Evolutionary conservation across 2,888 invertebrate genomes (phyloP).

Genomic region (Drosophila flavopinicola): DNA sequence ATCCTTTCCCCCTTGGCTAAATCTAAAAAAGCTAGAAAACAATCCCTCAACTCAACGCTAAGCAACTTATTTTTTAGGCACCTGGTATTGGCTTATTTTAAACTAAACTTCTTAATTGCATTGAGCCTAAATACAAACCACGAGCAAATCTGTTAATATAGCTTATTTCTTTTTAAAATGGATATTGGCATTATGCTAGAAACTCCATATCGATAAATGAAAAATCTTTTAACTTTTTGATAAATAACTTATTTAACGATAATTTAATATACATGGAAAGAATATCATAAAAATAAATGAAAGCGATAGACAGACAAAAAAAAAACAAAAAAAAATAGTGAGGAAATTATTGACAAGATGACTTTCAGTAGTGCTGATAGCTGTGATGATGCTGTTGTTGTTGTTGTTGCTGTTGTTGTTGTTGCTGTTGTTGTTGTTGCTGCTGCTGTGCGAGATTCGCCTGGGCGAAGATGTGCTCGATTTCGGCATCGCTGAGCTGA

Average conservation of each 20-base stretch:
- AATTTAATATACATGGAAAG: conserved; percentile 49
- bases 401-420: conserved; percentile 63
- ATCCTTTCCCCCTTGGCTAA: too few relatives aligned
- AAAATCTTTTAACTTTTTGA: conserved; percentile 11
- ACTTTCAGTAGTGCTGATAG: conserved; percentile 57
- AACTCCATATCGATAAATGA: too few relatives aligned
- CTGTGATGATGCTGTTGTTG: conserved; percentile 52
- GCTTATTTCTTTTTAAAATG: too few relatives aligned
- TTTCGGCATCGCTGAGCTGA: conserved; percentile 77
- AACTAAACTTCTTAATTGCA: too few relatives aligned
- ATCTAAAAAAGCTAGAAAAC: too few relatives aligned
- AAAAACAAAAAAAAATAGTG: conserved; percentile 16
- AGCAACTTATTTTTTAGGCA: too few relatives aligned
- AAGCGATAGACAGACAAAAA: conserved; percentile 36
- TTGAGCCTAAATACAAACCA: too few relatives aligned
- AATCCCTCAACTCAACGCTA: too few relatives aligned
- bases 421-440: conserved; percentile 65
- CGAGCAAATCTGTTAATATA: too few relatives aligned
- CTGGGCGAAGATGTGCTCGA: conserved; percentile 80
- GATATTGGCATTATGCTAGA: too few relatives aligned
- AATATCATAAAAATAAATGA: conserved; percentile 16
- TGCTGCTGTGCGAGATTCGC: conserved; percentile 75
- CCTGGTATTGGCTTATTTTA: too few relatives aligned
- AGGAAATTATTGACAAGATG: conserved; percentile 23
- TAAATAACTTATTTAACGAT: conserved; percentile 74